Conservation (phyloP, 1,140 invertebrate genomes). For the Littorina saxatilis region DNA sequence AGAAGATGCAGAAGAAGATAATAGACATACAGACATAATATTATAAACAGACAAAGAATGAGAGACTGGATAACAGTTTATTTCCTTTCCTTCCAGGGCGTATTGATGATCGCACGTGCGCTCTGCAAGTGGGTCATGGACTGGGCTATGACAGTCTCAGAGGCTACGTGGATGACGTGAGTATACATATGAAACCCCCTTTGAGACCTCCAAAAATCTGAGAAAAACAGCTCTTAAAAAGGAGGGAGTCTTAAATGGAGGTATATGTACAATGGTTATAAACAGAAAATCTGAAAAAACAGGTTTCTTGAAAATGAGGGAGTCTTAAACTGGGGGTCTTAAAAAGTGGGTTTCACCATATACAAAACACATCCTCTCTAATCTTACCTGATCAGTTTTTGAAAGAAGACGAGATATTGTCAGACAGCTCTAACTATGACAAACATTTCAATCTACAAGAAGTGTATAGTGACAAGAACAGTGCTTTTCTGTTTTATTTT, state of each 20-base stretch:
- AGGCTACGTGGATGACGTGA: slow-evolving; percentile 26
- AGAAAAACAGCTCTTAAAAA: background rate
- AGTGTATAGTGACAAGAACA: background rate
- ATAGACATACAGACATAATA: too few relatives aligned
- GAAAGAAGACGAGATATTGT: background rate
- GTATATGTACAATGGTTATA: too few relatives aligned
- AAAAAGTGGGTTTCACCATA: background rate
- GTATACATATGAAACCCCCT: background rate
- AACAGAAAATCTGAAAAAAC: too few relatives aligned
- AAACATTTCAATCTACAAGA: background rate
- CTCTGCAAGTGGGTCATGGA: slow-evolving; percentile 19
- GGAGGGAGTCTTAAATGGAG: background rate
- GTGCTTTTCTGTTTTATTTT: too few relatives aligned
- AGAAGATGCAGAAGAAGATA: background rate
- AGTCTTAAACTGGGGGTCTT: too few relatives aligned
- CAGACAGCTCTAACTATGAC: background rate
- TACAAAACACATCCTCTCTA: background rate
- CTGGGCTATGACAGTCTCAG: background rate
- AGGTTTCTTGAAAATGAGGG: too few relatives aligned
- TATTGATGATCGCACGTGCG: background rate
- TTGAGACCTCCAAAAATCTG: too few relatives aligned
- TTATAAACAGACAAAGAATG: too few relatives aligned
- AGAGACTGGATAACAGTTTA: too few relatives aligned
- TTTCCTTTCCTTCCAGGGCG: background rate
- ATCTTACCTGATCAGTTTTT: background rate